phyloP scores from a whole-genome alignment of 2,113 vertebrate species.

The Microcebus ravelobensis region DNA sequence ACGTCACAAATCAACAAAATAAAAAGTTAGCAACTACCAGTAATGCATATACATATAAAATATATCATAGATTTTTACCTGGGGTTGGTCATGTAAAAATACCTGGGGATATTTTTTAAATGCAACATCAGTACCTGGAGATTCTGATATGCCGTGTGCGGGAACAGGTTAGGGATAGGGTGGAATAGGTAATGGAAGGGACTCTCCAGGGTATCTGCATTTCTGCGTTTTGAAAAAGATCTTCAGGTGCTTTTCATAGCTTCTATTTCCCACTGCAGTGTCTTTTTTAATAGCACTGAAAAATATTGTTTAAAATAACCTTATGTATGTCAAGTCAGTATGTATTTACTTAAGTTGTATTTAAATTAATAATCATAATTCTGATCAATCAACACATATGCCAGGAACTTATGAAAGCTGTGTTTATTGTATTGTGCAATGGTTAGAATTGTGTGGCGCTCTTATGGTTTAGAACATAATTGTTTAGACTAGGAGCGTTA shows the following conservation, averaged over 20 bases:
- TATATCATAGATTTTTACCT: neutral
- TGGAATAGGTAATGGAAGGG: neutral
- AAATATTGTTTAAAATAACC: neutral
- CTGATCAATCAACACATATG: neutral
- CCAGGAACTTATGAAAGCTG: neutral
- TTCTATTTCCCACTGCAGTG: neutral
- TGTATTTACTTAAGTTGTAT: neutral
- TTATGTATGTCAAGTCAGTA: neutral
- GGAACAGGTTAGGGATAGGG: neutral
- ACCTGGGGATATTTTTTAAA: neutral
- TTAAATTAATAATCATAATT: neutral
- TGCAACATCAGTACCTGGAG: neutral
- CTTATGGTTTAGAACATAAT: neutral
- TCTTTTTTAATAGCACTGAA: neutral
- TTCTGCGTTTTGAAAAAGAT: neutral
- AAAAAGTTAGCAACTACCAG: neutral
- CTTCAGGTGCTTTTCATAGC: neutral
- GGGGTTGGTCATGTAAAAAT: too few species aligned
- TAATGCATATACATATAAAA: neutral
- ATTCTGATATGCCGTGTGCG: accelerated
- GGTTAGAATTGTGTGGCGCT: neutral
- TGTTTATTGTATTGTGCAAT: neutral
- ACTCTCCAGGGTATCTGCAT: neutral
- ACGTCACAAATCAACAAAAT: neutral
- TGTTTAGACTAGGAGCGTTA: neutral